These are phyloP conservation scores for Spongilla lacustris DNA, from an alignment of 37 sponge, comb jelly and placozoan genomes.

Conservation along the genomic window DNA sequence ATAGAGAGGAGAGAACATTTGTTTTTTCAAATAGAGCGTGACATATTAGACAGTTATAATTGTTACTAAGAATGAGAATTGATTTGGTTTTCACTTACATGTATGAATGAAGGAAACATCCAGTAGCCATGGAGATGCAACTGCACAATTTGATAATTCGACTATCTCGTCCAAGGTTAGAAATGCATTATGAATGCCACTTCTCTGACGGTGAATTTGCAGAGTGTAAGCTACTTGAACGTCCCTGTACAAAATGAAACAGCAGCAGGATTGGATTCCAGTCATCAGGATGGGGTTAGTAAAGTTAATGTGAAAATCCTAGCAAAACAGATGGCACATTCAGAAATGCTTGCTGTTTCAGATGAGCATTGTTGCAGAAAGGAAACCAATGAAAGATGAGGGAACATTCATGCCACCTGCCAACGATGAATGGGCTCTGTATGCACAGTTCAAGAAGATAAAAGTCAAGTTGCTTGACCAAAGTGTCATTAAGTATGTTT, in stretches of 20 bases:
- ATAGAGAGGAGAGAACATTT: too few relatives aligned
- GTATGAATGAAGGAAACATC: neutral
- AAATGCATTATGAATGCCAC: too few relatives aligned
- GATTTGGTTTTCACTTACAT: constrained; percentile 27
- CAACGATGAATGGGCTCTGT: constrained; percentile 30
- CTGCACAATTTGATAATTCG: neutral
- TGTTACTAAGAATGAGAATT: too few relatives aligned
- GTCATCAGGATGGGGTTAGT: neutral
- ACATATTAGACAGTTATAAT: too few relatives aligned
- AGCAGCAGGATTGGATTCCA: neutral
- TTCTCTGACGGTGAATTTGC: too few relatives aligned
- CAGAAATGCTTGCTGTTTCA: neutral
- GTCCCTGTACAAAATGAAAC: neutral
- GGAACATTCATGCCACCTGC: constrained; percentile 40
- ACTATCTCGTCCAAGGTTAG: too few relatives aligned
- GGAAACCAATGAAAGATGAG: neutral
- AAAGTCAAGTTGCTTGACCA: constrained; percentile 24
- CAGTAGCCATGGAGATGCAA: neutral
- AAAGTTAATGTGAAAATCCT: neutral
- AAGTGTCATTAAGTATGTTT: constrained; percentile 19
- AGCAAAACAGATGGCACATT: neutral
- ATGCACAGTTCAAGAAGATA: constrained; percentile 34
- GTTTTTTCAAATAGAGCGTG: too few relatives aligned
- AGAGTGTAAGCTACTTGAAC: neutral
- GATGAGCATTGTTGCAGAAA: neutral